Base-by-base conservation (phyloP, 2,797 vertebrate species). In the Otolemur crassicaudatus region DNA sequence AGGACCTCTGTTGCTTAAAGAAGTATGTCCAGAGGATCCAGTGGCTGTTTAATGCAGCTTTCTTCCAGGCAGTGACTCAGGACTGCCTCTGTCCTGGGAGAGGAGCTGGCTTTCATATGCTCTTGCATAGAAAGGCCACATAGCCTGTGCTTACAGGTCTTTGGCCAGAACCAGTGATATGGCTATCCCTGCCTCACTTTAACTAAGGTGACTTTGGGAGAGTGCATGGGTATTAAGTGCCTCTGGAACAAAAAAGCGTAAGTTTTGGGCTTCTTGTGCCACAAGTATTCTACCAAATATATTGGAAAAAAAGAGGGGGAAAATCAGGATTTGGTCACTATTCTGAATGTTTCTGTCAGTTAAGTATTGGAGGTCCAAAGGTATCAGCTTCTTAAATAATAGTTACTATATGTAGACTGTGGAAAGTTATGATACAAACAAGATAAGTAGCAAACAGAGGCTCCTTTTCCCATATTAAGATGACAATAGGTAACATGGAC, bases 361-460 rank as follows among this genome's bases (percentile, higher is more conserved):
- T 27, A 8, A n/a, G 23, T 53, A 70, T 67, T 53, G 14, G 53
- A 93, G 46, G 58, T 37, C 53, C 65, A 72, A 73, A 37, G 14
- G 34, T 46, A 72, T 65, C 56, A 75, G 16, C 56, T 80, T 49
- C 53, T 94, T 70, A 94, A 91, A n/a, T 91, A 80, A 92, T 4
- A 90, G 23, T 61, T n/a, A 67, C 25, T 16, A 91, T 16, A 43
- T 22, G 49, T 53, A 53, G 49, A 53, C 13, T 53, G 49, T 53
- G 40, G 31, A 89, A 90, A 77, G 53, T 19, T 61, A 81, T 60
- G 61, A 75, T 19, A 87, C 58, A 87, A 92, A 49, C n/a, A 65
- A 34, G 25, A 65, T 69, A 94, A 94, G 76, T n/a, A 58, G 73
- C 20, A 70, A 65, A 53, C 60, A 90, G 43, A 90, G n/a, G 61